Evolutionary conservation across 1,140 invertebrate species (phyloP), one percentile per base, ranked within the genome.

Genomic region (Bombus haemorrhoidalis): DNA sequence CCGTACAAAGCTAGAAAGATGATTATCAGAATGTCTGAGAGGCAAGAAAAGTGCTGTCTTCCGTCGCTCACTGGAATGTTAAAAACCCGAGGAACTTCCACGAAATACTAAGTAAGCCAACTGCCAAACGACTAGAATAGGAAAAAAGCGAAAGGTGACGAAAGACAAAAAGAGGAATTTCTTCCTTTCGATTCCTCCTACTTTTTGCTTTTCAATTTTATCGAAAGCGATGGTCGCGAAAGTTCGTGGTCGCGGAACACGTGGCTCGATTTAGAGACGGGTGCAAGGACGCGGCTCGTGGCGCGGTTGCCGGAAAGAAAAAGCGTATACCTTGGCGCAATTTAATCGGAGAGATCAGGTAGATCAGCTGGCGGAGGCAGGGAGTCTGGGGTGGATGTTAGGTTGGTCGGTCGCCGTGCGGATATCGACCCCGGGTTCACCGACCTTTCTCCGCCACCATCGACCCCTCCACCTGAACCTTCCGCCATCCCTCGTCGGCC

Each of bases 351-450:
- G 79, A 87, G 84, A 89, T 87, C 82, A 83, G 88, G 89, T 91
- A 88, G 87, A 86, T 89, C 90, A 91, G 91, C 87, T 89, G 86
- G 88, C 78, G 81, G 82, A 79, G 86, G 89, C 85, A 85, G 86
- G 78, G 90, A 91, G 90, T 89, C 90, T 89, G 90, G 90, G 86
- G 91, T 88, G 87, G 89, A 91, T 90, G 90, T 90, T 90, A 84
- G 91, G 85, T 91, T 87, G 87, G 90, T 86, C 77, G 87, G 83
- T 90, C 87, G 89, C 82, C 77, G 77, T 66, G 89, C 87, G 89
- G 89, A 83, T 91, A 91, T 91, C 90, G 90, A 91, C 90, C 90
- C 90, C 74, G 87, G 79, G 90, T 88, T 91, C 89, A 89, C 69
- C 90, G 90, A 91, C 90, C 90, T 91, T 91, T 91, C 90, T 89